These are phyloP conservation scores for Hydrolagus affinis DNA, from an alignment of 2,113 vertebrate genomes.

Conservation along the genomic window DNA sequence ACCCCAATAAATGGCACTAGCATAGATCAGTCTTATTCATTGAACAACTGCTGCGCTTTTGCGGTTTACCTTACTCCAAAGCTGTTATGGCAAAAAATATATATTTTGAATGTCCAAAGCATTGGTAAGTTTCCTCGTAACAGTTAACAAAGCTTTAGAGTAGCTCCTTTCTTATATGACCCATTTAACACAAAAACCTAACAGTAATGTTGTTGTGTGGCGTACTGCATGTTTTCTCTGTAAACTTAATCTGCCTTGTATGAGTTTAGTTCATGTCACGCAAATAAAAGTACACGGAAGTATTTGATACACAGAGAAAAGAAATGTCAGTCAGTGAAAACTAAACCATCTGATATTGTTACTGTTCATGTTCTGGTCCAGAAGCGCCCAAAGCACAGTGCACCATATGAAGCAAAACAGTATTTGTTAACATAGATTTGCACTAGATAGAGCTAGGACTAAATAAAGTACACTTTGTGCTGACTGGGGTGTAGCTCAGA, in stretches of 20 bases:
- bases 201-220: conserved; percentile 10
- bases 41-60: neutral
- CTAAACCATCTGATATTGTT: conserved; percentile 16
- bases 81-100: neutral
- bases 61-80: neutral
- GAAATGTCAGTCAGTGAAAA: conserved; percentile 21
- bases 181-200: conserved; percentile 12
- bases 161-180: conserved; percentile 10
- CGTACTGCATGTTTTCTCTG: neutral
- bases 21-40: neutral
- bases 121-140: neutral
- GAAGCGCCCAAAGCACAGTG: conserved; percentile 1
- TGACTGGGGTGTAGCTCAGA: neutral
- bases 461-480: conserved; percentile 20
- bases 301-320: neutral
- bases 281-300: neutral
- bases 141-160: conserved; percentile 1
- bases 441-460: neutral
- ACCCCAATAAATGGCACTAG: too few species aligned
- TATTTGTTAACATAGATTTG: neutral
- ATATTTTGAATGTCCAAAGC: neutral
- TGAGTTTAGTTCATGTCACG: neutral
- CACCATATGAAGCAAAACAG: neutral
- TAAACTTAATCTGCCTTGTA: conserved; percentile 22
- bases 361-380: neutral